These are phyloP conservation scores for Drusus annulatus DNA, from an alignment of 1,140 invertebrate genomes.

Conservation along the genomic window DNA sequence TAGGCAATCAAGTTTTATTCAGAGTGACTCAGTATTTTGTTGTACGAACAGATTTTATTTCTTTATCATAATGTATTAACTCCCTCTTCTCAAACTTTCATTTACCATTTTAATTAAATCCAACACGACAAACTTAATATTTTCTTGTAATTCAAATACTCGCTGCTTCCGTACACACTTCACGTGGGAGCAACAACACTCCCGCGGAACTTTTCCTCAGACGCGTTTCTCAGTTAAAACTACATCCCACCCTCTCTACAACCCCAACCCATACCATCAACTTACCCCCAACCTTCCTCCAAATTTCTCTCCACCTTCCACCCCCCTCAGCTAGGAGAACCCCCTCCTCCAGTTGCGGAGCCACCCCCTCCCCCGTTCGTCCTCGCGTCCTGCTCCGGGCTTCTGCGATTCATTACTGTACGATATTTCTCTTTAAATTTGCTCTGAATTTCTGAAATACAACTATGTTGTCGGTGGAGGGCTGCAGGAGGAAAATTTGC, in stretches of 20 bases:
- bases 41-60: neutral
- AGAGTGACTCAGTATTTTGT: neutral
- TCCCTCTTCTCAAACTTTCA: neutral
- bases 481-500: neutral
- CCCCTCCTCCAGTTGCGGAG: neutral
- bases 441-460: conserved; percentile 59
- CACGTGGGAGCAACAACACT: neutral
- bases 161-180: neutral
- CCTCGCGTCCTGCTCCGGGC: conserved; percentile 23
- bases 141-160: neutral
- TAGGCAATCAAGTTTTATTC: neutral
- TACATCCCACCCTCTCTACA: conserved; percentile 45
- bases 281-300: no score
- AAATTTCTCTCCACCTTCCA: no score
- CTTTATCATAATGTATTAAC: neutral
- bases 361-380: conserved; percentile 17
- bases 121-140: neutral
- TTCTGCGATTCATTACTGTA: conserved; percentile 58
- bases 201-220: conserved; percentile 57
- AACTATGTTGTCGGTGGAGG: conserved; percentile 52
- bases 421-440: conserved; percentile 60
- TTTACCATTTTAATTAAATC: neutral
- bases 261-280: neutral
- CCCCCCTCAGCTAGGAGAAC: neutral
- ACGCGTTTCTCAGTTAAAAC: conserved; percentile 56